Base-by-base conservation (phyloP, 2,113 vertebrate species). In the Colossoma macropomum region DNA sequence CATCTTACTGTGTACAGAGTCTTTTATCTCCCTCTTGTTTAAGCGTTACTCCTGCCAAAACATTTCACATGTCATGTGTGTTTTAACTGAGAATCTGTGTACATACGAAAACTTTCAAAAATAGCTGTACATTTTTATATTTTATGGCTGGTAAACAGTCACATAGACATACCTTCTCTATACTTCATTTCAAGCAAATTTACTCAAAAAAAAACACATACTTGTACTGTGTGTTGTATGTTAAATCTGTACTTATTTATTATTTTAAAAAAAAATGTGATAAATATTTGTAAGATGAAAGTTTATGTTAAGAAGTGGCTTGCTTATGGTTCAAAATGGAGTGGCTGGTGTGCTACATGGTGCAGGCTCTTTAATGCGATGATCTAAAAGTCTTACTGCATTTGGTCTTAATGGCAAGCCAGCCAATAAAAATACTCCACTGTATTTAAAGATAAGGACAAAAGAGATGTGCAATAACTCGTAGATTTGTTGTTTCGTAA, bases 391-490 rank as follows among this genome's bases (percentile, higher is more conserved):
- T 94, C 92, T 94, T 94, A 94, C 93, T 93, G 93, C 93, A 93
- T 93, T 93, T 86, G 84, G 86, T 92, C 75, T 90, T 91, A 89
- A 90, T 89, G 89, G 92, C 62, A 90, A 84, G 89, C 80, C 88
- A 77, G 83, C 88, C 89, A 84, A 91, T 88, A 79, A 86, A 65
- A 91, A 87, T 86, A 90, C 78, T 90, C 88, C 90, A 91, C 93
- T 93, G 91, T 93, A 92, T 90, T 93, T 92, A 90, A 90, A 89
- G 90, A 41, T 85, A 82, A 90, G 86, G 75, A 81, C 89, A 90
- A 89, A 93, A 92, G 92, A 91, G 87, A 94, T 92, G 93, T 95
- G 94, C 92, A 95, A 95, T 95, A 94, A 90, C 78, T 89, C 89
- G 89, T 93, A 90, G 90, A 74, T 78, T 93, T 92, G 89, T 89